These are phyloP conservation scores for Oryzias melastigma DNA, from an alignment of 2,113 vertebrate species.

Conservation along the genomic window DNA sequence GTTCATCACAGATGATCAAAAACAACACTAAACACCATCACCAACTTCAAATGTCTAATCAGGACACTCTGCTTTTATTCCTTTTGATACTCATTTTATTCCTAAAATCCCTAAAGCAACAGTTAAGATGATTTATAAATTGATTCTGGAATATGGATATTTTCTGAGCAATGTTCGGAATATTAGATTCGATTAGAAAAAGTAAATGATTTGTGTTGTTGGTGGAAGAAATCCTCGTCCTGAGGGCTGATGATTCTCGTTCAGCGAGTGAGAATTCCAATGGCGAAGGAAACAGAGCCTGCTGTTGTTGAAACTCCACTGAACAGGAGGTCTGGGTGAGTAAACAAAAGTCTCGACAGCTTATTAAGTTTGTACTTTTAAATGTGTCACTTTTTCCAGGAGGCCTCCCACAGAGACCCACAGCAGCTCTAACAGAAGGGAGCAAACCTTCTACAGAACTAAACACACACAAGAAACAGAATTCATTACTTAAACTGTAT, in stretches of 20 bases:
- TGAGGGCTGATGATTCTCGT: constrained; percentile 43
- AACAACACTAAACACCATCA: too few species aligned
- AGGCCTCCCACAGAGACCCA: constrained; percentile 58
- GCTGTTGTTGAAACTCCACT: constrained; percentile 36
- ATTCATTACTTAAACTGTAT: constrained; percentile 17
- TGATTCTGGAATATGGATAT: constrained; percentile 6
- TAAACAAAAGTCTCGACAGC: constrained; percentile 52
- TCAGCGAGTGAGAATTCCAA: constrained; percentile 63
- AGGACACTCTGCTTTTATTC: too few species aligned
- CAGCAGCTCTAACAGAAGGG: constrained; percentile 31
- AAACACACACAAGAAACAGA: constrained; percentile 15
- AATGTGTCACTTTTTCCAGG: constrained; percentile 71
- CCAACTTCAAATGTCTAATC: too few species aligned
- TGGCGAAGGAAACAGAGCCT: constrained; percentile 53
- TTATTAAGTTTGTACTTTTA: constrained; percentile 57
- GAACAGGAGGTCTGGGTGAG: constrained; percentile 49
- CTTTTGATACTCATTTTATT: too few species aligned
- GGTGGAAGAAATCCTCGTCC: constrained; percentile 30
- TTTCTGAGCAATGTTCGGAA: background rate
- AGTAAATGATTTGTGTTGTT: constrained; percentile 2
- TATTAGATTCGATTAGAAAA: constrained; percentile 2
- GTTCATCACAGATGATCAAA: too few species aligned
- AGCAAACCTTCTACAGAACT: constrained; percentile 24
- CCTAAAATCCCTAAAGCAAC: background rate
- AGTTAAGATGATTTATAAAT: background rate